phyloP scores from a whole-genome alignment of 2,797 vertebrate species.

The Danio kyathit region DNA sequence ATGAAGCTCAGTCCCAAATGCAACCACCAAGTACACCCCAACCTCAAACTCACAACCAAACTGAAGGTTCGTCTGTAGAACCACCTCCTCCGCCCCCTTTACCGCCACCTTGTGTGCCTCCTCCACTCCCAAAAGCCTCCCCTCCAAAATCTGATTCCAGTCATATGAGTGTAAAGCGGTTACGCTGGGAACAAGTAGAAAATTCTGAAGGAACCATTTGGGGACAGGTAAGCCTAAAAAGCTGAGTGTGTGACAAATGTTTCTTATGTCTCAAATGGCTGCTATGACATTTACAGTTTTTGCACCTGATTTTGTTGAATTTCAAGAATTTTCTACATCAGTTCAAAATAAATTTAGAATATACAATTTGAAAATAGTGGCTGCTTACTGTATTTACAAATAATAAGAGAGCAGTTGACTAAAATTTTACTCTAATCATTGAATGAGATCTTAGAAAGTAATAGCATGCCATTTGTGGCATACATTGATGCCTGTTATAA shows the following conservation, averaged over 20 bases:
- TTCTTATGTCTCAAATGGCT: not conserved
- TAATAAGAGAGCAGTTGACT: not conserved
- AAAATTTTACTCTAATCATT: not conserved
- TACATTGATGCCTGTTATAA: not conserved
- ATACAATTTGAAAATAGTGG: not conserved
- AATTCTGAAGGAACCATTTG: slow-evolving; percentile 98
- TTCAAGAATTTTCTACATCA: not conserved
- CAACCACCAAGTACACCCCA: slow-evolving; percentile 70
- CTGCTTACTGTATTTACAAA: not conserved
- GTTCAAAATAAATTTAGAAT: not conserved
- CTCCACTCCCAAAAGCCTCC: slow-evolving; percentile 81
- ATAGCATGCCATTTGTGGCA: slow-evolving; percentile 2
- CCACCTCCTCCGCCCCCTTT: slow-evolving; percentile 77
- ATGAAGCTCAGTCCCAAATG: slow-evolving; percentile 70
- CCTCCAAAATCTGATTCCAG: slow-evolving; percentile 89
- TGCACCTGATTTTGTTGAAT: not conserved
- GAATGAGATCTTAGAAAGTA: not conserved
- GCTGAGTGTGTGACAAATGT: not conserved
- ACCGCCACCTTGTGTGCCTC: slow-evolving; percentile 79
- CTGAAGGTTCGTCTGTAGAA: slow-evolving; percentile 67
- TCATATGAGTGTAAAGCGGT: slow-evolving; percentile 97
- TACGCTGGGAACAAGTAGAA: slow-evolving; percentile 98
- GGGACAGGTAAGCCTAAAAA: slow-evolving; percentile 88
- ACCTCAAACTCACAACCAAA: slow-evolving; percentile 72
- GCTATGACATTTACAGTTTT: not conserved